Evolutionary conservation across 2,888 invertebrate genomes (phyloP).

Genomic region (Embidobia sp.): DNA sequence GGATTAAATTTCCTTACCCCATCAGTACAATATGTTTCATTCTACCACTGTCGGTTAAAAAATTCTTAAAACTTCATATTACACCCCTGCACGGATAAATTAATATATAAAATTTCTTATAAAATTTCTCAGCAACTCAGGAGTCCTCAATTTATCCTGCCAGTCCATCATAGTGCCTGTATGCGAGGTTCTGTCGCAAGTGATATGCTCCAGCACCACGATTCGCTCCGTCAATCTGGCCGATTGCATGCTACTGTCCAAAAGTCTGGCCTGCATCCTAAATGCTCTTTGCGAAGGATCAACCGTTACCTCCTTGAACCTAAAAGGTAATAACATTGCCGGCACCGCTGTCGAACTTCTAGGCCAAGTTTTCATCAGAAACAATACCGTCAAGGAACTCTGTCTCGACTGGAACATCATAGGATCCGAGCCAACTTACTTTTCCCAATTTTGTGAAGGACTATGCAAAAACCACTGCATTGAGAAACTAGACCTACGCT

Average conservation of each 20-base stretch:
- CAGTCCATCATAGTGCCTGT: conserved; percentile 74
- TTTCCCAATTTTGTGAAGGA: conserved; percentile 77
- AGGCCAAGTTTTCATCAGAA: conserved; percentile 76
- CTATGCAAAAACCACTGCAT: conserved; percentile 75
- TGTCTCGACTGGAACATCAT: conserved; percentile 80
- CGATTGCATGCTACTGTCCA: conserved; percentile 79
- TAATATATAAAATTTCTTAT: too few relatives aligned
- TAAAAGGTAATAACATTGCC: conserved; percentile 80
- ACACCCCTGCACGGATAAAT: too few relatives aligned
- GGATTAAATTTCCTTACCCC: too few relatives aligned
- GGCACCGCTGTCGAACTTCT: conserved; percentile 74
- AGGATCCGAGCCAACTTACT: conserved; percentile 74
- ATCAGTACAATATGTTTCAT: too few relatives aligned
- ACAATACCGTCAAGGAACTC: conserved; percentile 75
- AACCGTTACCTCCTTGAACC: conserved; percentile 75
- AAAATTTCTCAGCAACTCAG: conserved; percentile 72
- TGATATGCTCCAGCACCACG: conserved; percentile 76
- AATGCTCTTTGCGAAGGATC: conserved; percentile 77
- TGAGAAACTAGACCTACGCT: conserved; percentile 77
- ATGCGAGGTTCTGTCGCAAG: conserved; percentile 77
- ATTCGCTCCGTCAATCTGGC: conserved; percentile 77
- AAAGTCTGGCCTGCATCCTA: conserved; percentile 76
- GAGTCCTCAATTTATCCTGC: conserved; percentile 72
- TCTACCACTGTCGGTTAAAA: too few relatives aligned
- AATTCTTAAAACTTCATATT: too few relatives aligned